Percentiles rank a stretch among this genome's conserved stretches.
These are phyloP conservation scores for Epizoanthus fatuus DNA, from an alignment of 92 coral and sea anemone genomes.

Conservation along the genomic window DNA sequence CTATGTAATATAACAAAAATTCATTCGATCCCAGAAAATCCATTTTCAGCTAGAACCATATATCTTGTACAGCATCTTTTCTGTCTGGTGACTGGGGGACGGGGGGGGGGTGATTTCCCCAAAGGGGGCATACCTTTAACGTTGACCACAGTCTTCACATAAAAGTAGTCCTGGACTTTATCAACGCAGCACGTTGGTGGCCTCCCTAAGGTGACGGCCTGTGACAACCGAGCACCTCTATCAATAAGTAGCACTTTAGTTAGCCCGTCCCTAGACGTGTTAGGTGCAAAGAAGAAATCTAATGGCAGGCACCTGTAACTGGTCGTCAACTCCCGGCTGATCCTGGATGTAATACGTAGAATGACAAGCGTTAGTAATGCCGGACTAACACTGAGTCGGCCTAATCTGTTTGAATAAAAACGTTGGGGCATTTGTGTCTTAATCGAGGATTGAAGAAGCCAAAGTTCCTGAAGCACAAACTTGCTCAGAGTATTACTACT, in stretches of 20 bases:
- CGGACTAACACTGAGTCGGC: neutral
- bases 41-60: no score
- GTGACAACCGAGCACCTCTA: neutral
- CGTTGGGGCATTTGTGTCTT: no score
- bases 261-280: slow-evolving; percentile 1
- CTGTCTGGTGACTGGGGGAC: no score
- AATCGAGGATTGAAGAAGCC: no score
- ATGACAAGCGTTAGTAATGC: neutral
- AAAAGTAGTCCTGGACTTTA: slow-evolving; percentile 6
- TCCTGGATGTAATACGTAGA: neutral
- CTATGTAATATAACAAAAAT: no score
- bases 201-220: slow-evolving; percentile 17
- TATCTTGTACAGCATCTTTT: no score
- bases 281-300: slow-evolving; percentile 36
- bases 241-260: slow-evolving; percentile 14
- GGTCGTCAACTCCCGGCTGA: slow-evolving; percentile 9
- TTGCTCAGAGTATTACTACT: no score
- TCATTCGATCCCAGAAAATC: no score
- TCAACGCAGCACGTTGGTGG: slow-evolving; percentile 1
- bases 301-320: slow-evolving; percentile 19
- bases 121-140: neutral
- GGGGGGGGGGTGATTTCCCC: no score
- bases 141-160: slow-evolving; percentile 7
- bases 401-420: no score
- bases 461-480: no score